Conservation (phyloP, 2,797 vertebrate species). For the Hapalemur alaotrensis region DNA sequence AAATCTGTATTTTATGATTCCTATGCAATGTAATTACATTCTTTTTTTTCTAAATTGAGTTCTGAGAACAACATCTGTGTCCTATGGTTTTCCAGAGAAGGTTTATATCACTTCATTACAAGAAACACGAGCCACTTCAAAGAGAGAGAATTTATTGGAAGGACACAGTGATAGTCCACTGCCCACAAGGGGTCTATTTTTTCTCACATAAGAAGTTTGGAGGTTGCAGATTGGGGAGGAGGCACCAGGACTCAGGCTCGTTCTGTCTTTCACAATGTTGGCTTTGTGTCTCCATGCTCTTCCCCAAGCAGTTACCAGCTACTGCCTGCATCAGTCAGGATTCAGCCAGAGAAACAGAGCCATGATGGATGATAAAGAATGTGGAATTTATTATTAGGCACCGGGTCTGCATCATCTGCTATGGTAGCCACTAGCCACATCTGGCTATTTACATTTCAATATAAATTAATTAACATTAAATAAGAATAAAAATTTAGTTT, state of each 20-base stretch:
- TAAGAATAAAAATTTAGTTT: neutral
- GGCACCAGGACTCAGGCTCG: neutral
- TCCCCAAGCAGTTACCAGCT: neutral
- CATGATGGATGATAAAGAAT: neutral
- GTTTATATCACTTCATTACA: neutral
- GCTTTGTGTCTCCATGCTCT: neutral
- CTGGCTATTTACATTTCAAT: neutral
- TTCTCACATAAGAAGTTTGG: neutral
- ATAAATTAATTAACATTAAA: neutral
- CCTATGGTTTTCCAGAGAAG: neutral
- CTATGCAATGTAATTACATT: neutral
- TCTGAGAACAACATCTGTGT: neutral
- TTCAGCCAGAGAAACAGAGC: neutral
- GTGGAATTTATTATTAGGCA: neutral
- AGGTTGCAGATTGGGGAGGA: neutral
- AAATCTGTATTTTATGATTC: neutral
- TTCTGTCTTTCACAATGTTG: neutral
- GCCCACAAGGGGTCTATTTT: neutral
- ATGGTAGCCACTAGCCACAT: neutral
- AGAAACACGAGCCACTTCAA: neutral
- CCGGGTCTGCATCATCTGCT: neutral
- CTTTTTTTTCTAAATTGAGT: neutral
- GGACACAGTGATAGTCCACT: neutral
- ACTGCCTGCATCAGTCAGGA: neutral
- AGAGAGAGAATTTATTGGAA: neutral